These are phyloP conservation scores for Phaetusa simplex DNA, from an alignment of 2,113 vertebrate genomes.

Conservation along the genomic window DNA sequence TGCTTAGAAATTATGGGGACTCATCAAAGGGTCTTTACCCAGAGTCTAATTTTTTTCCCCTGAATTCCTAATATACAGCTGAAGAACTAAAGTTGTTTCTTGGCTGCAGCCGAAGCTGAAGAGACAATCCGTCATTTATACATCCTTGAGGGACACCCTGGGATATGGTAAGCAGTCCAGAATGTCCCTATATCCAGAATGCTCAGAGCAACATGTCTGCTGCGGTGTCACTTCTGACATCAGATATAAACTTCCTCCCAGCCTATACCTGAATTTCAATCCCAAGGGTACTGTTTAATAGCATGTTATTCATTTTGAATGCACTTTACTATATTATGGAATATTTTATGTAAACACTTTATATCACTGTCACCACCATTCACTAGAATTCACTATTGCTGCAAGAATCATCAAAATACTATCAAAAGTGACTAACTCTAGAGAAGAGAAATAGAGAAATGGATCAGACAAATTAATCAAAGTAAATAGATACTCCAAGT, in stretches of 20 bases:
- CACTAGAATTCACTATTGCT: neutral
- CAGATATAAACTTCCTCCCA: neutral
- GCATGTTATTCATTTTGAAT: neutral
- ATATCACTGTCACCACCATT: neutral
- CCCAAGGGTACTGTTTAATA: neutral
- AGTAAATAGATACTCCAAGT: neutral
- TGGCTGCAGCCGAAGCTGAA: neutral
- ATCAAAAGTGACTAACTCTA: neutral
- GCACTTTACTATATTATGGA: neutral
- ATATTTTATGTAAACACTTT: neutral
- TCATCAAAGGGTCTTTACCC: neutral
- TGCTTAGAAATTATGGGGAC: neutral
- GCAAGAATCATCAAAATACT: neutral
- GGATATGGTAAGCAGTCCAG: neutral
- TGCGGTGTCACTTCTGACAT: neutral
- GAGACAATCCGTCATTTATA: neutral
- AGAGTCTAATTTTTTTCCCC: neutral
- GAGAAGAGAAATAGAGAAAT: neutral
- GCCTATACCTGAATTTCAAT: neutral
- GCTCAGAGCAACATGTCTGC: neutral
- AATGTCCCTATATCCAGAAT: neutral
- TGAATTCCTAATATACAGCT: neutral
- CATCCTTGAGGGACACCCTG: neutral
- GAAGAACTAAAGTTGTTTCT: neutral
- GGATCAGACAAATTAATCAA: neutral